Percentiles rank a stretch among this genome's conserved stretches.
These are phyloP conservation scores for Lysandra coridon DNA, from an alignment of 2,888 invertebrate genomes.

Conservation along the genomic window DNA sequence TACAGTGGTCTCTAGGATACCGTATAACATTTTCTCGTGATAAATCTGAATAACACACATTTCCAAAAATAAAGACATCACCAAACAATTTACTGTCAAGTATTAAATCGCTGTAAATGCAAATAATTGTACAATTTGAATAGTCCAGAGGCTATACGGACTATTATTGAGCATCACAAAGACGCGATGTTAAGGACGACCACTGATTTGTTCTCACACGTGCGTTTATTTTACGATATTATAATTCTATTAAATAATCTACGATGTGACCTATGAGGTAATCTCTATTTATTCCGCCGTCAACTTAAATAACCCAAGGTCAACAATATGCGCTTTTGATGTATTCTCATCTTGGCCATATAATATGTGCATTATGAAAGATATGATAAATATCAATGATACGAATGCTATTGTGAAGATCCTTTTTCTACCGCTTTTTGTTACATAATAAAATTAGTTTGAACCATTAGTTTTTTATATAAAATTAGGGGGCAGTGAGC, in stretches of 20 bases:
- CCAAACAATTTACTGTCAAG: neutral
- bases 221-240: conserved; percentile 28
- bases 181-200: conserved; percentile 42
- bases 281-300: conserved; percentile 10
- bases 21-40: neutral
- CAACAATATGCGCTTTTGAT: neutral
- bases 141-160: conserved; percentile 42
- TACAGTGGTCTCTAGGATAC: neutral
- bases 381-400: neutral
- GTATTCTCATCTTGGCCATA: conserved; percentile 1
- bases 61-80: neutral
- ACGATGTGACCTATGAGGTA: conserved; percentile 26
- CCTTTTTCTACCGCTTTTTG: too few relatives aligned
- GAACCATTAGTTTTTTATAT: too few relatives aligned
- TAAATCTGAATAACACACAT: neutral
- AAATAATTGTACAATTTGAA: conserved; percentile 28
- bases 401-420: neutral
- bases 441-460: too few relatives aligned
- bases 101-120: neutral
- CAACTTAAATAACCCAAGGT: conserved; percentile 12
- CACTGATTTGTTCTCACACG: conserved; percentile 33
- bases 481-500: too few relatives aligned
- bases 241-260: conserved; percentile 28
- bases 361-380: neutral
- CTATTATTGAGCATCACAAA: conserved; percentile 44